Percentiles rank a stretch among this genome's conserved stretches.
These are phyloP conservation scores for Junonia oenone DNA, from an alignment of 2,888 invertebrate genomes.

Conservation along the genomic window DNA sequence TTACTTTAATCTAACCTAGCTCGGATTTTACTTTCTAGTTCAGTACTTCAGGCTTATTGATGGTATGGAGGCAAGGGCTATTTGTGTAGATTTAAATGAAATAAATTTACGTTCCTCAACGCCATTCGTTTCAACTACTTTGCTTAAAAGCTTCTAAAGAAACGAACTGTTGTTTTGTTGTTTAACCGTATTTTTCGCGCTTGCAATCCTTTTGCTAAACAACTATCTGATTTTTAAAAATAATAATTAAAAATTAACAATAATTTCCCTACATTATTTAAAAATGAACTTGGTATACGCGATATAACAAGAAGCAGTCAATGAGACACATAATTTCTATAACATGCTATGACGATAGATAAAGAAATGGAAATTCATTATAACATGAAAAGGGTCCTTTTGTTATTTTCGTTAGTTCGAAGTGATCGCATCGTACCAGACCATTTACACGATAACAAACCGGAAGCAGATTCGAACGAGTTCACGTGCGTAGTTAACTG, in stretches of 20 bases:
- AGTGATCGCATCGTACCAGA: conserved; percentile 20
- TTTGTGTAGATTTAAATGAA: conserved; percentile 29
- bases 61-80: conserved; percentile 21
- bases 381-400: background rate
- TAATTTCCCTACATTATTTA: too few relatives aligned
- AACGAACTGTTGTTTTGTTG: conserved; percentile 17
- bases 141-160: conserved; percentile 27
- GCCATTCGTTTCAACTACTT: conserved; percentile 26
- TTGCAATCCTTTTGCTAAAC: background rate
- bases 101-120: conserved; percentile 23
- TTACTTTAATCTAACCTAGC: conserved; percentile 11
- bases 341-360: too few relatives aligned
- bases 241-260: too few relatives aligned
- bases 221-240: background rate
- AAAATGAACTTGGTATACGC: too few relatives aligned
- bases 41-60: conserved; percentile 21
- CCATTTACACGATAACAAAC: conserved; percentile 41
- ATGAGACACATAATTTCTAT: too few relatives aligned
- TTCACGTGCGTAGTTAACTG: conserved; percentile 61
- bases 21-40: conserved; percentile 17
- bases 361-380: background rate
- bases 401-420: conserved; percentile 6
- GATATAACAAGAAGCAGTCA: too few relatives aligned
- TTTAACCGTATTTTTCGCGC: conserved; percentile 3
- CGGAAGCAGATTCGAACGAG: conserved; percentile 59